phyloP scores from a whole-genome alignment of 2,888 invertebrate species.

The Napeogenes sylphis region DNA sequence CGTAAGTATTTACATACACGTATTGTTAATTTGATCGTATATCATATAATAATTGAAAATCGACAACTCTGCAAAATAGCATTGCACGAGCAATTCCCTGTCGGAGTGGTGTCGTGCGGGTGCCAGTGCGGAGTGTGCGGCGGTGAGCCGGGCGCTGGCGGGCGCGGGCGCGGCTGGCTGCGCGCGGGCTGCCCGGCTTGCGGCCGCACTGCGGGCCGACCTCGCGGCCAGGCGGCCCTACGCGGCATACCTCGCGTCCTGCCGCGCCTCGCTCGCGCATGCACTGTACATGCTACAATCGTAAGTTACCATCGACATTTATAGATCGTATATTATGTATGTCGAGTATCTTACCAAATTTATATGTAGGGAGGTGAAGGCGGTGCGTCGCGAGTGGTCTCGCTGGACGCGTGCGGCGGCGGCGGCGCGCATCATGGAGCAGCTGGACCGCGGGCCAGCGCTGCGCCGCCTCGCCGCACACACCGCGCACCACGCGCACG shows the following conservation, averaged over 20 bases:
- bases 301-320: conserved; percentile 35
- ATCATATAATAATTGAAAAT: too few relatives aligned
- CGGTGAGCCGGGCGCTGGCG: conserved; percentile 43
- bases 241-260: conserved; percentile 62
- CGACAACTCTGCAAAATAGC: conserved; percentile 38
- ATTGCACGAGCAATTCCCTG: conserved; percentile 57
- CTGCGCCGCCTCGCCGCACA: conserved; percentile 82
- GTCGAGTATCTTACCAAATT: too few relatives aligned
- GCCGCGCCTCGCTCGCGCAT: conserved; percentile 55
- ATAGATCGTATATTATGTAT: too few relatives aligned
- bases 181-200: conserved; percentile 47
- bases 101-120: conserved; percentile 60
- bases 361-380: conserved; percentile 46
- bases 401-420: conserved; percentile 89
- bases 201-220: conserved; percentile 61
- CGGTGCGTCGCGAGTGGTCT: conserved; percentile 59
- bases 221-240: conserved; percentile 66
- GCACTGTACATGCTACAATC: conserved; percentile 46
- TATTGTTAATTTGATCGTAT: not conserved
- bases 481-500: conserved; percentile 50
- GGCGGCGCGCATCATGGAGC: conserved; percentile 84
- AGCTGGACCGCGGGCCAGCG: conserved; percentile 86
- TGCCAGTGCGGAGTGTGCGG: conserved; percentile 42
- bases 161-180: conserved; percentile 37
- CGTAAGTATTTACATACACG: conserved; percentile 48